Evolutionary conservation across 2,797 vertebrate species (phyloP).

Genomic region (Sebastes cheni): DNA sequence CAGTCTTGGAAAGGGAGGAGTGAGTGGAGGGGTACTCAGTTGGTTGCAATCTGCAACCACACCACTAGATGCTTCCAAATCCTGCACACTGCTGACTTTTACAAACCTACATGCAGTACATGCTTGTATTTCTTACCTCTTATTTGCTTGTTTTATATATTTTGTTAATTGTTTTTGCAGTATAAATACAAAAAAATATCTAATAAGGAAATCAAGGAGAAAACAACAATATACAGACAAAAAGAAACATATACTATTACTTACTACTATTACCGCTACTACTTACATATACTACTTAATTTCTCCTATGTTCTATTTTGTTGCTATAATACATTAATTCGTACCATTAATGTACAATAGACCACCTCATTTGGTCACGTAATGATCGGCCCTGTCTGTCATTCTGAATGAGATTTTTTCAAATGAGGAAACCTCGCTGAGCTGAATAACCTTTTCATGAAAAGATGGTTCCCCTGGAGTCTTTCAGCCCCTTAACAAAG

Average conservation of each 20-base stretch:
- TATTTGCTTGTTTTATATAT: not conserved
- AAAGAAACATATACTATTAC: not conserved
- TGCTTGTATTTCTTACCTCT: not conserved
- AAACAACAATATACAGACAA: not conserved
- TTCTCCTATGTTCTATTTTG: not conserved
- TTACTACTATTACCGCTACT: not conserved
- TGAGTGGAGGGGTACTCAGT: no score
- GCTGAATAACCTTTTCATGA: not conserved
- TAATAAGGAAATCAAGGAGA: not conserved
- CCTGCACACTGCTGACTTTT: no score
- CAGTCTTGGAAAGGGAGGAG: no score
- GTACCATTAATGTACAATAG: not conserved
- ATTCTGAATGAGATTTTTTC: not conserved
- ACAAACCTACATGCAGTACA: not conserved
- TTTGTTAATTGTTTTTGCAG: not conserved
- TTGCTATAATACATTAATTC: not conserved
- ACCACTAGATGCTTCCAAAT: no score
- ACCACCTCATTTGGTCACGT: not conserved
- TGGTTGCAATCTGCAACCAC: no score
- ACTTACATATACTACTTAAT: not conserved
- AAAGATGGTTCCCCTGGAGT: not conserved
- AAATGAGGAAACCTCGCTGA: not conserved
- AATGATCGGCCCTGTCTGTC: not conserved
- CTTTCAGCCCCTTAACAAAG: not conserved
- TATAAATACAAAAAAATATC: not conserved